phyloP scores from a whole-genome alignment of 2,888 invertebrate species.

The Boloria selene region DNA sequence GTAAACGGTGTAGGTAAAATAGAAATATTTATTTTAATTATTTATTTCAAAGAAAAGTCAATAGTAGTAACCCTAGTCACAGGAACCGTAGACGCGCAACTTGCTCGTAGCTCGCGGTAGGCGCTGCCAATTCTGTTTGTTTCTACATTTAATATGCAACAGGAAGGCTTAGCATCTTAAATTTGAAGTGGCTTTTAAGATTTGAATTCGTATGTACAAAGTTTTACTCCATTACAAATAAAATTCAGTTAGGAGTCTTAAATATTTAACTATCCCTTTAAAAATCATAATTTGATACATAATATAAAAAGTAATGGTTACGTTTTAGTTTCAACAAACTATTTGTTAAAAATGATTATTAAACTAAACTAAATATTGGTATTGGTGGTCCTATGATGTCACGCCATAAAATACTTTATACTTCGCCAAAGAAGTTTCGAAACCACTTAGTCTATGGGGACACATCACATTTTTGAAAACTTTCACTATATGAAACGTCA shows the following conservation, averaged over 20 bases:
- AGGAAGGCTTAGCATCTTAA: slow-evolving; percentile 47
- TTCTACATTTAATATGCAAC: slow-evolving; percentile 61
- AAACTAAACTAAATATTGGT: slow-evolving; percentile 5
- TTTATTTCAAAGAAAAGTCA: neutral
- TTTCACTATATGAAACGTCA: slow-evolving; percentile 72
- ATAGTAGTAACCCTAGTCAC: slow-evolving; percentile 1
- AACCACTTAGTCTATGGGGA: slow-evolving; percentile 50
- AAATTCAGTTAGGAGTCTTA: neutral
- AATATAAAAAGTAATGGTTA: neutral
- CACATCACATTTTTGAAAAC: slow-evolving; percentile 54
- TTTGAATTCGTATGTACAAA: slow-evolving; percentile 19
- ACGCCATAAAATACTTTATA: slow-evolving; percentile 52
- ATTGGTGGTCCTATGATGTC: too few species aligned
- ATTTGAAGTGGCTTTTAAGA: slow-evolving; percentile 33
- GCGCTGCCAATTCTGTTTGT: slow-evolving; percentile 54
- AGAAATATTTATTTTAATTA: neutral
- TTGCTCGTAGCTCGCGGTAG: slow-evolving; percentile 41
- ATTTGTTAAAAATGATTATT: too few species aligned
- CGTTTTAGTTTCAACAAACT: too few species aligned
- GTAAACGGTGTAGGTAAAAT: too few species aligned
- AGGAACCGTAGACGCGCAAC: slow-evolving; percentile 42
- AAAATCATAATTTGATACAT: neutral
- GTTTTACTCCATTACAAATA: neutral
- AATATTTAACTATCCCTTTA: neutral
- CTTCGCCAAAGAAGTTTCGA: slow-evolving; percentile 39